phyloP scores from a whole-genome alignment of 2,113 vertebrate species.

The Sarotherodon lohbergeri region DNA sequence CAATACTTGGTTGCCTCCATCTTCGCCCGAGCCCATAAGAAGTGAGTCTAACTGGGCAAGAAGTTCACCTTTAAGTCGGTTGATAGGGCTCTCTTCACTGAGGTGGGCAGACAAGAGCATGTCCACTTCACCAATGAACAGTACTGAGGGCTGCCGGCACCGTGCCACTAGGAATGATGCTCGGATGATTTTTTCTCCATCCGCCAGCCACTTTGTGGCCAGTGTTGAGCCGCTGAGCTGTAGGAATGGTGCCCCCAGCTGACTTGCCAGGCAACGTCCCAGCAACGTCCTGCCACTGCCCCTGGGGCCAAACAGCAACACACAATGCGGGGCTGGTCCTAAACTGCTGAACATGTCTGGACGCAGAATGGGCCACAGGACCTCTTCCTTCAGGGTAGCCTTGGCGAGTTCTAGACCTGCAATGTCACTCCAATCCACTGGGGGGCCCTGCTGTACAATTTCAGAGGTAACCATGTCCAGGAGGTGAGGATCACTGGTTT shows the following conservation, averaged over 20 bases:
- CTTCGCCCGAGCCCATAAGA: constrained; percentile 86
- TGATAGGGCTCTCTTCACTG: constrained; percentile 87
- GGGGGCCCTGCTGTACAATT: constrained; percentile 89
- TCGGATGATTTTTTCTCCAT: constrained; percentile 90
- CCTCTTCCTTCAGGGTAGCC: constrained; percentile 90
- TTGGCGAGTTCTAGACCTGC: constrained; percentile 91
- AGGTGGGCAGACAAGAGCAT: constrained; percentile 90
- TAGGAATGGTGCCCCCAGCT: constrained; percentile 90
- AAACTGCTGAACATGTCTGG: constrained; percentile 91
- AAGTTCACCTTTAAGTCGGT: constrained; percentile 89
- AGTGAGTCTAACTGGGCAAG: constrained; percentile 93
- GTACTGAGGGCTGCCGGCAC: constrained; percentile 89
- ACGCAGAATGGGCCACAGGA: constrained; percentile 92
- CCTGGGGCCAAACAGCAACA: constrained; percentile 91
- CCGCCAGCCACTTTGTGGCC: constrained; percentile 90
- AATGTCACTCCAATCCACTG: constrained; percentile 91
- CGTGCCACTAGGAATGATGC: constrained; percentile 91
- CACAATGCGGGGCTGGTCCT: constrained; percentile 72
- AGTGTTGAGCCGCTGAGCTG: constrained; percentile 86
- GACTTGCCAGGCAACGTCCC: constrained; percentile 90
- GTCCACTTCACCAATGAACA: constrained; percentile 95
- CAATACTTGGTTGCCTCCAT: constrained; percentile 84
- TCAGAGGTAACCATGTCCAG: constrained; percentile 94
- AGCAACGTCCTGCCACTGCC: constrained; percentile 92
- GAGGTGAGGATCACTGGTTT: constrained; percentile 90